Evolutionary conservation across 2,888 invertebrate species (phyloP), one percentile per base, ranked within the genome.

Genomic region (Cosmia pyralina): DNA sequence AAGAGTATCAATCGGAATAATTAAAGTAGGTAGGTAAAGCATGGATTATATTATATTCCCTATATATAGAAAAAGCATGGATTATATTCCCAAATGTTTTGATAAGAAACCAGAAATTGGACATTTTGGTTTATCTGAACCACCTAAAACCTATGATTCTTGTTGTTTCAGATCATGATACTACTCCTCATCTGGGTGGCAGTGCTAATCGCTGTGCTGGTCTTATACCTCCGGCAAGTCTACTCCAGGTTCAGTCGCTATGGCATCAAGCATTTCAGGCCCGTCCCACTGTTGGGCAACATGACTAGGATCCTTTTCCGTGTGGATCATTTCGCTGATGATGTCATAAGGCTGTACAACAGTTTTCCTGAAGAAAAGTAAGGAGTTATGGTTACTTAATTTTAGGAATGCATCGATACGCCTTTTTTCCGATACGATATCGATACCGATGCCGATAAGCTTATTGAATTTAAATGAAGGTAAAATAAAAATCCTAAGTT

Each of bases 351-450:
- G 0, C 52, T 85, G 2, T 94, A 93, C 59, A 75, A 85, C 0
- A 67, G 75, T 1, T 94, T 90, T 72, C 90, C 92, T 2, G 83
- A 88, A 28, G 92, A 94, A 76, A 92, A 88, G 94, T 94, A 81
- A 77, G 81, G n/a, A 17, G 17, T n/a, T 34, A 17, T 13, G 4
- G 4, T 13, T 22, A 48, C 11, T 58, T 22, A 15, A 28, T 28
- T 46, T n/a, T n/a, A n/a, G n/a, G n/a, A n/a, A n/a, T n/a, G n/a
- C n/a, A n/a, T n/a, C n/a, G n/a, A n/a, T n/a, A n/a, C n/a, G n/a
- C n/a, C n/a, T n/a, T n/a, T n/a, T n/a, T n/a, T n/a, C n/a, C n/a
- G n/a, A n/a, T n/a, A n/a, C n/a, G n/a, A n/a, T n/a, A n/a, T n/a
- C n/a, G n/a, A n/a, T n/a, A n/a, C n/a, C n/a, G n/a, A n/a, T n/a